phyloP scores from a whole-genome alignment of 2,888 invertebrate species.

The Sthenelais limicola region DNA sequence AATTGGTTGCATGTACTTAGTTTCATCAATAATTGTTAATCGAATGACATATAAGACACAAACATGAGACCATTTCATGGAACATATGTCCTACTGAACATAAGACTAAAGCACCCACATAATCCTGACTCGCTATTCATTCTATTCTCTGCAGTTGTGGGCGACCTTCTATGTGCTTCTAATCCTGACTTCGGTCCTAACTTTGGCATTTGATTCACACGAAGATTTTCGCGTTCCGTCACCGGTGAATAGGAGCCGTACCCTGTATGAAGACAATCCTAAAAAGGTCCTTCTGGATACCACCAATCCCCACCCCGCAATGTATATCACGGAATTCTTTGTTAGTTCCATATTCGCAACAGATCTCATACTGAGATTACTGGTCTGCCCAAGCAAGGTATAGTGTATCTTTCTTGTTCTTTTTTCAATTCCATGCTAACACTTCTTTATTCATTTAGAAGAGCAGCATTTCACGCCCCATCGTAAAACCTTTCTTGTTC shows the following conservation, averaged over 20 bases:
- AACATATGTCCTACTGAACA: too few species aligned
- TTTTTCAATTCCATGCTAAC: too few species aligned
- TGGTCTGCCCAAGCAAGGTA: constrained; percentile 42
- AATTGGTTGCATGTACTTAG: too few species aligned
- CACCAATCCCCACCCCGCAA: constrained; percentile 39
- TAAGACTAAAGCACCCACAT: too few species aligned
- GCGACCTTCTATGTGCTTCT: constrained; percentile 41
- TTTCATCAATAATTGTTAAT: too few species aligned
- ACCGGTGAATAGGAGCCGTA: background rate
- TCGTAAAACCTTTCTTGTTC: too few species aligned
- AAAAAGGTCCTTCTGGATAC: constrained; percentile 17
- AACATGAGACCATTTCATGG: too few species aligned
- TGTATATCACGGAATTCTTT: constrained; percentile 39
- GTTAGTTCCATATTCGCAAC: constrained; percentile 38
- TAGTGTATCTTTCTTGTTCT: too few species aligned
- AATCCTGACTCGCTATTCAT: too few species aligned
- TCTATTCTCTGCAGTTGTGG: constrained; percentile 37
- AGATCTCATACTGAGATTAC: constrained; percentile 24
- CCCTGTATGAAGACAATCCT: constrained; percentile 27
- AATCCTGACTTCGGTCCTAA: constrained; percentile 38
- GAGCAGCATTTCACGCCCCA: too few species aligned
- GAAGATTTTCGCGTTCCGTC: constrained; percentile 34
- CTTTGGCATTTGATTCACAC: constrained; percentile 40
- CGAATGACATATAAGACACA: too few species aligned
- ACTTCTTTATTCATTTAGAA: too few species aligned